A percentile compares a stretch with the other conserved stretches of the same genome.
Evolutionary conservation across 2,113 vertebrate species (phyloP).

Genomic region (Nettapus auritus): DNA sequence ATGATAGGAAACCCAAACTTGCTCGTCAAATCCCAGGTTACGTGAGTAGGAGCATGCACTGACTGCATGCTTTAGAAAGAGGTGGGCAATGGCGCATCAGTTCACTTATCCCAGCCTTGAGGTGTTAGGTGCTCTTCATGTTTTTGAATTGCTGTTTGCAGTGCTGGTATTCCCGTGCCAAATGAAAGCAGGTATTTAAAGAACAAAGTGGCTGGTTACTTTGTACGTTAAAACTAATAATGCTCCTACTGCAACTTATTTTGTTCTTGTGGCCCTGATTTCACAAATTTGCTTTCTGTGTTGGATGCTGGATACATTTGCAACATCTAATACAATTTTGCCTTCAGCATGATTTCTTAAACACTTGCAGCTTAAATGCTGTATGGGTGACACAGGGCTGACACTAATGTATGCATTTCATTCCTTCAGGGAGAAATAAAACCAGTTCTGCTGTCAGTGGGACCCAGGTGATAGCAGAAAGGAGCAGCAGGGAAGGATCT

Average conservation of each 20-base stretch:
- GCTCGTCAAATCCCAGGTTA: neutral
- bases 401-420: neutral
- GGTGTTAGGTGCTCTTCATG: neutral
- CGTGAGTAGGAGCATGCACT: neutral
- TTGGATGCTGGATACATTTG: neutral
- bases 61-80: neutral
- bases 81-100: neutral
- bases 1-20: neutral
- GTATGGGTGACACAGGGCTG: neutral
- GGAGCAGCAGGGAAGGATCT: constrained; percentile 78
- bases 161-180: neutral
- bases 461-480: constrained; percentile 73
- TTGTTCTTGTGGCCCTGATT: neutral
- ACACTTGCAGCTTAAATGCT: neutral
- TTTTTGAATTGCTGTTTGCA: neutral
- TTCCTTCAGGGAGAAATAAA: constrained; percentile 82
- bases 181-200: neutral
- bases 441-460: constrained; percentile 34
- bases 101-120: neutral
- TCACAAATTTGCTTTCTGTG: neutral
- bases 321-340: neutral
- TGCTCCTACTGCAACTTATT: neutral
- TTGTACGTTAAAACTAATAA: neutral
- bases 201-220: neutral
- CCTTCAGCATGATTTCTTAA: neutral